Evolutionary conservation across 2,888 invertebrate genomes (phyloP).

Genomic region (Cenopis cana): DNA sequence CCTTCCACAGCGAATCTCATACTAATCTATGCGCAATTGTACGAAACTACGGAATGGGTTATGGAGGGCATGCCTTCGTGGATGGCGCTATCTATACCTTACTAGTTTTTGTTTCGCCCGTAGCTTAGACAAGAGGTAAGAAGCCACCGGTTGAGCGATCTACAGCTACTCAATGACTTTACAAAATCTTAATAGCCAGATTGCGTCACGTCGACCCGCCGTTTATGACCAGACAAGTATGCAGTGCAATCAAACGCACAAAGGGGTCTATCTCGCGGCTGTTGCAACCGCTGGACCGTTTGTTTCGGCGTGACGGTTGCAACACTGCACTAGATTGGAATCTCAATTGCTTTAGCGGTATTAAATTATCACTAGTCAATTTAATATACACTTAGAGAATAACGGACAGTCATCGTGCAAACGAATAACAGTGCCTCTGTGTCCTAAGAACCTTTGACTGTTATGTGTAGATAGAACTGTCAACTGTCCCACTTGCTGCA

Average conservation of each 20-base stretch:
- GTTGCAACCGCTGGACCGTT: slow-evolving; percentile 41
- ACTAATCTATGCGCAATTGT: too few species aligned
- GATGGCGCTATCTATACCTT: too few species aligned
- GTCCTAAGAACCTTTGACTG: background rate
- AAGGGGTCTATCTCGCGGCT: slow-evolving; percentile 32
- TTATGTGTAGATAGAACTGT: background rate
- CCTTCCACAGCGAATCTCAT: too few species aligned
- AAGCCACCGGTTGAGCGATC: too few species aligned
- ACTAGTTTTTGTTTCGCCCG: background rate
- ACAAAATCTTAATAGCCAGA: slow-evolving; percentile 10
- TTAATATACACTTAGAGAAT: slow-evolving; percentile 2
- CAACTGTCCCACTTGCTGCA: too few species aligned
- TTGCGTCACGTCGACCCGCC: slow-evolving; percentile 31
- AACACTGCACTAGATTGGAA: slow-evolving; percentile 37
- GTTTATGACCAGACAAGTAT: slow-evolving; percentile 39
- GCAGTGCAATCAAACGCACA: slow-evolving; percentile 44
- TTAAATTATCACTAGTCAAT: slow-evolving; percentile 29
- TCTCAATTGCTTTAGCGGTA: slow-evolving; percentile 39
- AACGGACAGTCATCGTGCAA: background rate
- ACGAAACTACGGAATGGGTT: too few species aligned
- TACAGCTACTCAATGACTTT: slow-evolving; percentile 26
- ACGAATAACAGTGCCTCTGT: background rate
- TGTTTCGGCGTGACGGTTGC: slow-evolving; percentile 43
- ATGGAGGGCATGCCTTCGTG: too few species aligned
- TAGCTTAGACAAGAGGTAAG: too few species aligned